Conservation (phyloP, 2,888 invertebrate genomes). For the Caenorhabditis uteleia region DNA sequence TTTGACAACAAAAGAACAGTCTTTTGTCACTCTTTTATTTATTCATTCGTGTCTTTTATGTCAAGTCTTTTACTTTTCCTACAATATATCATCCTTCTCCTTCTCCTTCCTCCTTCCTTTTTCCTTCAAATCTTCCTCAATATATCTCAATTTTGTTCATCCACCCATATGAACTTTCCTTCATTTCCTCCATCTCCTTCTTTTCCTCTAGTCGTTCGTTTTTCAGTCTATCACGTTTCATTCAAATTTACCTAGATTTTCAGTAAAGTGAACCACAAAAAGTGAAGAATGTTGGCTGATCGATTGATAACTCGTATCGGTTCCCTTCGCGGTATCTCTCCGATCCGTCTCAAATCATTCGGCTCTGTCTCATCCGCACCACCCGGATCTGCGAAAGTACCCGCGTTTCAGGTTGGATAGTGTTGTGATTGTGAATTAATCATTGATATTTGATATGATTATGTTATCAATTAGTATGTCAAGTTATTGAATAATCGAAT, state of each 20-base stretch:
- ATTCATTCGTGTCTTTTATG: too few species aligned
- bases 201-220: neutral
- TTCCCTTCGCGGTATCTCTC: conserved; percentile 42
- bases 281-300: conserved; percentile 41
- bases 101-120: too few species aligned
- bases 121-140: conserved; percentile 1
- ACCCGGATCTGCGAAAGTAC: conserved; percentile 42
- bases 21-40: too few species aligned
- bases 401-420: conserved; percentile 41
- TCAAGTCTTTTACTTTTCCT: too few species aligned
- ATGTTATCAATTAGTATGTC: too few species aligned
- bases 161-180: conserved; percentile 22
- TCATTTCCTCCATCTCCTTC: neutral
- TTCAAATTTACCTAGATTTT: neutral
- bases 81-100: too few species aligned
- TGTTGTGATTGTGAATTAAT: too few species aligned
- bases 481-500: too few species aligned
- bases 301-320: conserved; percentile 47
- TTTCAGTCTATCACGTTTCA: neutral
- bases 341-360: conserved; percentile 38
- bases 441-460: too few species aligned
- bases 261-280: neutral
- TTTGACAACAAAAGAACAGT: too few species aligned
- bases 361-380: conserved; percentile 39
- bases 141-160: conserved; percentile 19